Percentiles rank a stretch among this genome's conserved stretches.
Evolutionary conservation across 30 jellyfish, hydroid and myxozoan genomes (phyloP).

Genomic region (Phacellophora camtschatica): DNA sequence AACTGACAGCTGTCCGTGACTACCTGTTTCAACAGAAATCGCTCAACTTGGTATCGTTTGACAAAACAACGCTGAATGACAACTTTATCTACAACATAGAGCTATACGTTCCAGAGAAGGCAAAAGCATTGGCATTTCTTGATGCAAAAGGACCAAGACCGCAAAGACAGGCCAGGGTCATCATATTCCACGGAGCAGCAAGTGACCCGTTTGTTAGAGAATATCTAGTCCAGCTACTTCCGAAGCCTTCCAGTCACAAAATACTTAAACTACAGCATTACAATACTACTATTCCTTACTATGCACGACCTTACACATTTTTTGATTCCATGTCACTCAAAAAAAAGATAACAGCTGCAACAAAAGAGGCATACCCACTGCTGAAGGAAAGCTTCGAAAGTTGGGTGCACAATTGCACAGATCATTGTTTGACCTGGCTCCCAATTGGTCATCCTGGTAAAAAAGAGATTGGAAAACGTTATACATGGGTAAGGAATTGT

Average conservation of each 20-base stretch:
- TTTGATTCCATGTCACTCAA: not conserved
- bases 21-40: not conserved
- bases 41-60: conserved; percentile 16
- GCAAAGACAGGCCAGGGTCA: conserved; percentile 56
- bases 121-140: conserved; percentile 11
- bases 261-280: not conserved
- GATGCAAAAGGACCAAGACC: conserved; percentile 57
- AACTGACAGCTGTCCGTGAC: conserved; percentile 4
- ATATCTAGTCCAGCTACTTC: conserved; percentile 47
- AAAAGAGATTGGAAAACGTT: conserved; percentile 31
- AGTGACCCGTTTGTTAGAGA: conserved; percentile 33
- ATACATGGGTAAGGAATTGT: conserved; percentile 36
- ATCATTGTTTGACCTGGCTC: conserved; percentile 7
- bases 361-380: conserved; percentile 40
- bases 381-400: conserved; percentile 62
- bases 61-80: conserved; percentile 48
- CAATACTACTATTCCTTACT: conserved; percentile 22
- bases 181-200: conserved; percentile 33
- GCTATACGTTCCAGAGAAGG: conserved; percentile 41
- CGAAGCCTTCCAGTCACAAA: conserved; percentile 39
- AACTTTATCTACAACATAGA: conserved; percentile 53
- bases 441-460: conserved; percentile 50
- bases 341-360: not conserved
- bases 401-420: conserved; percentile 56
- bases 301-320: conserved; percentile 44